A percentile compares a stretch with the other conserved stretches of the same genome.
Conservation (phyloP, 2,797 vertebrate species). For the Neopelma chrysocephalum region DNA sequence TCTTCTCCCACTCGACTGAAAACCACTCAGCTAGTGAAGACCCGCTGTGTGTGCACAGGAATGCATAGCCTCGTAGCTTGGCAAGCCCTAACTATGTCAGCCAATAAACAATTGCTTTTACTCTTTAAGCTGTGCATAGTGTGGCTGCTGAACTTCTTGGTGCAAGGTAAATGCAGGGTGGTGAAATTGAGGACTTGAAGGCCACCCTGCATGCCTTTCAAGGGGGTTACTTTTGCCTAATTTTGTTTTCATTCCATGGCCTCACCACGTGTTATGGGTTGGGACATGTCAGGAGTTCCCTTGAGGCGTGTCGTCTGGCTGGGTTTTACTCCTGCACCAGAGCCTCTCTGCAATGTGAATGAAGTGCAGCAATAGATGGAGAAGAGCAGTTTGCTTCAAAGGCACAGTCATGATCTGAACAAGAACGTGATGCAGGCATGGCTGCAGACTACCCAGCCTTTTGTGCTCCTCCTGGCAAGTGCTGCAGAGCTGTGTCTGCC, state of each 20-base stretch:
- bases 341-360: background rate
- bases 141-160: background rate
- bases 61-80: background rate
- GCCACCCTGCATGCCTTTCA: background rate
- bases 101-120: background rate
- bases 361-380: background rate
- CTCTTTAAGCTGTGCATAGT: background rate
- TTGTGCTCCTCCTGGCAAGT: background rate
- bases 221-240: background rate
- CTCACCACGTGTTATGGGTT: rapidly evolving
- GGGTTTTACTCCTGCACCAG: background rate
- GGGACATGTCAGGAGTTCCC: background rate
- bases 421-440: rapidly evolving
- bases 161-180: background rate
- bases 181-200: background rate
- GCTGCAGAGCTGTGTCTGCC: background rate
- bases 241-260: background rate
- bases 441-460: background rate
- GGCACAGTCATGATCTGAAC: rapidly evolving
- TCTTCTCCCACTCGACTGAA: background rate
- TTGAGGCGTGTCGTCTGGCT: background rate
- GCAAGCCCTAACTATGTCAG: background rate
- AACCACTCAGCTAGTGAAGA: background rate
- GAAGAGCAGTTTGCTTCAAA: background rate
- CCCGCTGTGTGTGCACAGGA: background rate